Percentiles rank a stretch among this genome's conserved stretches.
These are phyloP conservation scores for Melitaea cinxia DNA, from an alignment of 1,140 invertebrate genomes.

Conservation along the genomic window DNA sequence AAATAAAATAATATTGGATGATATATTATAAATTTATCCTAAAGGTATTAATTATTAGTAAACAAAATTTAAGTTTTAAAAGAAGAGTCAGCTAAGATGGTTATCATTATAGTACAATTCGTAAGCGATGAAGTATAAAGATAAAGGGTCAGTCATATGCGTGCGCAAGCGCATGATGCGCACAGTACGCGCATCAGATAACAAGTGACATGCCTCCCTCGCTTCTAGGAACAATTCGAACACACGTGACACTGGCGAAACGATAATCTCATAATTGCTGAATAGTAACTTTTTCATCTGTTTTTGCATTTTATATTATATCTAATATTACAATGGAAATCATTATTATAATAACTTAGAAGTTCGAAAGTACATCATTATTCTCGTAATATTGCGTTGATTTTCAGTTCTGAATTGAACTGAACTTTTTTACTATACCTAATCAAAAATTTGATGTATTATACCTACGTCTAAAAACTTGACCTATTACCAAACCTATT, in stretches of 20 bases:
- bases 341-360: too few relatives aligned
- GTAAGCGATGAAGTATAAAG: slow-evolving; percentile 18
- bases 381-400: too few relatives aligned
- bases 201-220: slow-evolving; percentile 41
- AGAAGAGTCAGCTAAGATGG: neutral
- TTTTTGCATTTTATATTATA: neutral
- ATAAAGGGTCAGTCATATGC: slow-evolving; percentile 19
- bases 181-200: slow-evolving; percentile 52
- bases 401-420: too few relatives aligned
- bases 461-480: too few relatives aligned
- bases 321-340: too few relatives aligned
- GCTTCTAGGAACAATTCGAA: slow-evolving; percentile 46
- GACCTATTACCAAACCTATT: too few relatives aligned
- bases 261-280: neutral
- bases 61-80: neutral
- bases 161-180: slow-evolving; percentile 36
- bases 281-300: neutral
- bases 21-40: too few relatives aligned
- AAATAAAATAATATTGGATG: too few relatives aligned
- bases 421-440: too few relatives aligned
- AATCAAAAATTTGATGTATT: too few relatives aligned
- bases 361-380: too few relatives aligned
- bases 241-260: slow-evolving; percentile 21
- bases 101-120: neutral
- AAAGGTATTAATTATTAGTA: too few relatives aligned